Evolutionary conservation across 1,140 invertebrate species (phyloP), one percentile per base, ranked within the genome.

Genomic region (Leptinotarsa defecta): DNA sequence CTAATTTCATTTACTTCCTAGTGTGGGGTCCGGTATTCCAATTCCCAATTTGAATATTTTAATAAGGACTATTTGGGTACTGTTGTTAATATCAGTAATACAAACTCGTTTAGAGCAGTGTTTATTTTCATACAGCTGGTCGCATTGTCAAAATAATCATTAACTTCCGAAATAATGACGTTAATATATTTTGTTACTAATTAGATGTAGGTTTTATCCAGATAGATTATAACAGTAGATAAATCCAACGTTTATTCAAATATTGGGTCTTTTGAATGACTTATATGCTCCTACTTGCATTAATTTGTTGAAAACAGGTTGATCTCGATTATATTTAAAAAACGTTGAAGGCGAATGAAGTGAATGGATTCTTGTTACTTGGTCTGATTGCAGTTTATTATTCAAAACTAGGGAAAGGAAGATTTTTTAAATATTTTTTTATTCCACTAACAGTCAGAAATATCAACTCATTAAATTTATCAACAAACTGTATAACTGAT

Each of bases 141-240:
- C 65, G 69, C 43, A 48, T 70, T 64, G 71, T 63, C 67, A 68
- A 63, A 63, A 48, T 49, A 74, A 68, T 76, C 65, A 74, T 77
- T 77, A 77, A 77, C 74, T 74, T 71, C 48, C 48, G 27, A 22
- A 74, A 64, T 74, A 74, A 74, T 48, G 71, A 77, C n/a, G 70
- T 61, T 76, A 64, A 76, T 76, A 52, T 76, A 72, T 76, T 76
- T 76, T 72, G 15, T 62, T 15, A n/a, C 64, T 74, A 74, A 77
- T 77, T 74, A 77, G 34, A 52, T 48, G 49, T 19, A 70, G n/a
- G 34, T 70, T 48, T 70, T 20, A 48, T 48, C 19, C 20, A 15
- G 19, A 70, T 70, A 70, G 68, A 70, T 70, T 70, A 15, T 4
- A 20, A 19, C 34, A 48, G 68, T 13, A 20, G 43, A 70, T 70